A percentile compares a stretch with the other conserved stretches of the same genome.
phyloP scores from a whole-genome alignment of 2,888 invertebrate genomes.

The Opisthograptis luteolata region DNA sequence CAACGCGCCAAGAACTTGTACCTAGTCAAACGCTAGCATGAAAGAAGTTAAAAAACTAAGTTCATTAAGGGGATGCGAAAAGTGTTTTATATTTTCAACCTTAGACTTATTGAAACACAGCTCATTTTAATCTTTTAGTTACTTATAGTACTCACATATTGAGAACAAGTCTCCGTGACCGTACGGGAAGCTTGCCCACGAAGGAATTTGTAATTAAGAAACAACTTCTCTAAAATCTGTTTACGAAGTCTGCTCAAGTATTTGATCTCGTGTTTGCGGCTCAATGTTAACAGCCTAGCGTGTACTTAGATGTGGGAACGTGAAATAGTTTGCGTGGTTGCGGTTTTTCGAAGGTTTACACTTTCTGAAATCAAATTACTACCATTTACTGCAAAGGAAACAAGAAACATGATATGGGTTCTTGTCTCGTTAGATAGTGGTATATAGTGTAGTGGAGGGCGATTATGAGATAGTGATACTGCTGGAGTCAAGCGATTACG shows the following conservation, averaged over 20 bases:
- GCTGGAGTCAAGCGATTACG: no score
- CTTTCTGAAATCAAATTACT: conserved; percentile 39
- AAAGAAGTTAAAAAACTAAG: no score
- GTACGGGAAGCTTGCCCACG: conserved; percentile 55
- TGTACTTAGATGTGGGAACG: conserved; percentile 39
- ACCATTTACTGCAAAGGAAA: conserved; percentile 17
- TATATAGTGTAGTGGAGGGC: no score
- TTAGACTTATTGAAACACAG: conserved; percentile 18
- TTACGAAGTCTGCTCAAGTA: conserved; percentile 60
- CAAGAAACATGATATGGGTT: not conserved
- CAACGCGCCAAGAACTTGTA: no score
- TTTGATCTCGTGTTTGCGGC: conserved; percentile 56
- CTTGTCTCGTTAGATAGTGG: no score
- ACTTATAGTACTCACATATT: conserved; percentile 1
- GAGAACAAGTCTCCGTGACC: conserved; percentile 29
- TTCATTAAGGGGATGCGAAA: no score
- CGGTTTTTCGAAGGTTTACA: conserved; percentile 32
- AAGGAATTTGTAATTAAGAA: conserved; percentile 77
- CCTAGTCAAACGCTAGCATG: no score
- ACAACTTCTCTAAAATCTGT: conserved; percentile 68
- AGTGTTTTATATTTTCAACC: conserved; percentile 10
- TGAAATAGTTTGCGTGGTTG: conserved; percentile 48
- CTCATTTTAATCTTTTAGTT: conserved; percentile 5
- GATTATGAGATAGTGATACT: no score
- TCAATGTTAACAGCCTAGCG: conserved; percentile 39